Evolutionary conservation across 2,888 invertebrate species (phyloP).

Genomic region (Cheilosia urbana): DNA sequence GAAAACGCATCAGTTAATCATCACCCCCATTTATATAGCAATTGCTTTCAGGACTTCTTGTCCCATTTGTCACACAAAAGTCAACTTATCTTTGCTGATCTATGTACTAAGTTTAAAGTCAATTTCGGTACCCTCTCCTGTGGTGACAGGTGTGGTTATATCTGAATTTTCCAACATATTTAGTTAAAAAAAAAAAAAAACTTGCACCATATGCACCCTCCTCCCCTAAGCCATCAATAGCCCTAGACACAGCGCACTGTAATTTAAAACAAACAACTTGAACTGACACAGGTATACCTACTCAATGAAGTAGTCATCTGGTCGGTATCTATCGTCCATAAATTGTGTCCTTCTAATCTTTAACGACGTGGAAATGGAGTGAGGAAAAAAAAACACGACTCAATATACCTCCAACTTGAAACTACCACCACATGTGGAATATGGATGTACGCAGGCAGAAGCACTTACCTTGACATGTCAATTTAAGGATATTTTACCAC

Average conservation of each 20-base stretch:
- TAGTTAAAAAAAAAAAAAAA: no score
- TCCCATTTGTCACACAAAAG: no score
- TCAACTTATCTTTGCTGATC: no score
- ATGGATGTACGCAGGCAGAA: conserved; percentile 57
- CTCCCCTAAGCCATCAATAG: no score
- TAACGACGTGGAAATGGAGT: conserved; percentile 31
- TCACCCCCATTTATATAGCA: no score
- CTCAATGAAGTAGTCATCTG: conserved; percentile 68
- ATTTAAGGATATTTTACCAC: conserved; percentile 75
- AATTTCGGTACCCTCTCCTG: no score
- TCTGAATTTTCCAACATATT: no score
- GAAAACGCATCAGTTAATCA: no score
- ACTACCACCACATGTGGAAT: conserved; percentile 44
- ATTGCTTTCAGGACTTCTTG: no score
- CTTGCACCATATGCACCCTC: no score
- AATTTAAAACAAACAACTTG: neutral
- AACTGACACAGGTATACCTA: conserved; percentile 21
- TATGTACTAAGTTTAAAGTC: no score
- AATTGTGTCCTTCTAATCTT: conserved; percentile 48
- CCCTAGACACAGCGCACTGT: neutral
- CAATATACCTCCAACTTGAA: conserved; percentile 34
- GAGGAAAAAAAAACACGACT: conserved; percentile 11
- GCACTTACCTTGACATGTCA: conserved; percentile 74
- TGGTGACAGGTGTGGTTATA: no score
- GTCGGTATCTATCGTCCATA: conserved; percentile 40